Percentiles rank a stretch among this genome's conserved stretches.
Conservation (phyloP, 1,140 invertebrate species). For the Drosophila erecta region DNA sequence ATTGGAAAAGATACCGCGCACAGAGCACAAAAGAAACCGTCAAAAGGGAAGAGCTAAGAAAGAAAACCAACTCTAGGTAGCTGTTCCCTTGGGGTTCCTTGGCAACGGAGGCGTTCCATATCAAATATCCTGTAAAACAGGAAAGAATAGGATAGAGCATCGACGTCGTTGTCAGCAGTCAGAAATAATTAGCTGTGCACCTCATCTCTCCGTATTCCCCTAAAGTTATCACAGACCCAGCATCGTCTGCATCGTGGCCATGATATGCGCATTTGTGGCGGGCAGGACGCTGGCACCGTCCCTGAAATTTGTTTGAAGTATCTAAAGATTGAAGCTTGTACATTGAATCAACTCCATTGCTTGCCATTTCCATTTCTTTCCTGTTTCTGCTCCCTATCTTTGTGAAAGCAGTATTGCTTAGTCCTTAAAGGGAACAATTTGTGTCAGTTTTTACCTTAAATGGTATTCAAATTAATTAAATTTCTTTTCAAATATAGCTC, state of each 20-base stretch:
- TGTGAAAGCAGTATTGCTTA: too few species aligned
- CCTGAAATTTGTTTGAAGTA: too few species aligned
- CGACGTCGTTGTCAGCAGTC: constrained; percentile 42
- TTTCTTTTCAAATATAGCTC: too few species aligned
- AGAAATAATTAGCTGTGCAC: constrained; percentile 68
- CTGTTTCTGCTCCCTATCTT: too few species aligned
- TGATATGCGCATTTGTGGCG: constrained; percentile 38
- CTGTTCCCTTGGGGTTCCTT: constrained; percentile 7
- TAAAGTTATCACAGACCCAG: constrained; percentile 1
- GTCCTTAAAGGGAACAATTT: too few species aligned
- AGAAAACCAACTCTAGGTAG: constrained; percentile 2
- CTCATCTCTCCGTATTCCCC: constrained; percentile 2
- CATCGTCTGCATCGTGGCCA: constrained; percentile 16
- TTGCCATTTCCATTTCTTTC: too few species aligned
- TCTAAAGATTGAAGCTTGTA: too few species aligned
- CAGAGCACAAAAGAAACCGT: constrained; percentile 13
- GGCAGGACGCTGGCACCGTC: constrained; percentile 31
- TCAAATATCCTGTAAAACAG: constrained; percentile 51
- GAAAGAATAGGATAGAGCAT: constrained; percentile 1
- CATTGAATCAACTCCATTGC: too few species aligned
- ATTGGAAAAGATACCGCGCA: constrained; percentile 52
- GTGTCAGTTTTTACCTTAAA: too few species aligned
- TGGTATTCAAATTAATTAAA: too few species aligned
- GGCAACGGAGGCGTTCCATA: constrained; percentile 12
- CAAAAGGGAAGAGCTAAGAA: constrained; percentile 4